phyloP scores from a whole-genome alignment of 2,113 vertebrate species.

The Cercopithecus mona region DNA sequence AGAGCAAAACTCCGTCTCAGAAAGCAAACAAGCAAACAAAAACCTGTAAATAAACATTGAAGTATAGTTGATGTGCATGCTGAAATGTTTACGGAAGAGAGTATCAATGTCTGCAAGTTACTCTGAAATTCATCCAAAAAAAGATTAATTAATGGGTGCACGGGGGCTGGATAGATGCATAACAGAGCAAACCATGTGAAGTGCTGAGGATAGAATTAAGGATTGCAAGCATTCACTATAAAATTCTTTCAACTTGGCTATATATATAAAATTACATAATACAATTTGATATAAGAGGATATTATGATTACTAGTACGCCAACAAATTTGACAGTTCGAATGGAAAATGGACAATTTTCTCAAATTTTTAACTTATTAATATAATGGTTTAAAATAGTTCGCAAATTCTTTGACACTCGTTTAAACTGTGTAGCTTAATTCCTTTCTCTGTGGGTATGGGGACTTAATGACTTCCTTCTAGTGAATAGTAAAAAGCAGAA shows the following conservation, averaged over 20 bases:
- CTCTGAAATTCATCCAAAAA: not conserved
- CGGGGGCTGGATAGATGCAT: not conserved
- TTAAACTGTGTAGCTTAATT: not conserved
- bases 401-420: not conserved
- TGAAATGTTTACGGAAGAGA: not conserved
- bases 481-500: not conserved
- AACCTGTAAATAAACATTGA: not conserved
- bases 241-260: not conserved
- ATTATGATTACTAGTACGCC: not conserved
- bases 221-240: not conserved
- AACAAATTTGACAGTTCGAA: slow-evolving; percentile 11
- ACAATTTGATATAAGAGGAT: not conserved
- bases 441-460: not conserved
- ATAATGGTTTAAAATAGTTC: not conserved
- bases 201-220: not conserved
- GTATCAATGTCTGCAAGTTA: not conserved
- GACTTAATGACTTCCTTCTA: not conserved
- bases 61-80: not conserved
- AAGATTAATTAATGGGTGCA: not conserved
- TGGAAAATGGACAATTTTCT: not conserved
- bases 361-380: not conserved
- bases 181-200: not conserved
- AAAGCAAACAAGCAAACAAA: not conserved
- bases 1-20: too few relatives aligned
- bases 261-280: not conserved